phyloP scores from a whole-genome alignment of 1,140 invertebrate species.

The Leptoteleia sp. region DNA sequence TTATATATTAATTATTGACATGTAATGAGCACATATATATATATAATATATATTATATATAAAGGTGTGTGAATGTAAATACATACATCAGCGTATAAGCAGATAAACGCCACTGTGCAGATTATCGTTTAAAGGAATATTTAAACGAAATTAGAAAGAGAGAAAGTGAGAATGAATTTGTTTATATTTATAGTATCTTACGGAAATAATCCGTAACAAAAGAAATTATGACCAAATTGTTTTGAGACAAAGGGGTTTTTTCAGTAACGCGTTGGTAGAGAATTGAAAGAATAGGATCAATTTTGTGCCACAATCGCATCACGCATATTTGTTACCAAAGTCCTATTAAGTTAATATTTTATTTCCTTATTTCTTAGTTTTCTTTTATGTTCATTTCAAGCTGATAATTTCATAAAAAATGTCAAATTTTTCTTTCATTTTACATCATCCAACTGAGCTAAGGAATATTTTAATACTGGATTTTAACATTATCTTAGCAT shows the following conservation, averaged over 20 bases:
- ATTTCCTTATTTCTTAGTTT: no score
- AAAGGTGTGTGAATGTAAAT: slow-evolving; percentile 44
- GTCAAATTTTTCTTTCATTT: slow-evolving; percentile 19
- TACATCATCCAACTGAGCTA: neutral
- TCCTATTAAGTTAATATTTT: slow-evolving; percentile 14
- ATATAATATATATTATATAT: slow-evolving; percentile 51
- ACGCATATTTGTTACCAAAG: slow-evolving; percentile 44
- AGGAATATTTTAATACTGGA: neutral
- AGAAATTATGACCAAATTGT: slow-evolving; percentile 41
- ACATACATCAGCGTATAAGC: slow-evolving; percentile 27
- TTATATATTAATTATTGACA: slow-evolving; percentile 72
- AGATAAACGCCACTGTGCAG: slow-evolving; percentile 55
- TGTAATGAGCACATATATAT: slow-evolving; percentile 58
- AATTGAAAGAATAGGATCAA: slow-evolving; percentile 64
- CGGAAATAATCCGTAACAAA: slow-evolving; percentile 7
- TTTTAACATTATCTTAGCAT: slow-evolving; percentile 1
- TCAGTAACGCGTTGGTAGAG: slow-evolving; percentile 35
- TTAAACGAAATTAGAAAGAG: slow-evolving; percentile 1
- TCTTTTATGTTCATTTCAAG: no score
- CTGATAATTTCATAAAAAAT: slow-evolving; percentile 26
- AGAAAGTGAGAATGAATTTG: slow-evolving; percentile 71
- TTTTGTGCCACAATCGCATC: slow-evolving; percentile 58
- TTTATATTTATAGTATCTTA: slow-evolving; percentile 72
- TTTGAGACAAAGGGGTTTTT: slow-evolving; percentile 18
- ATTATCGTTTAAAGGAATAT: slow-evolving; percentile 66